phyloP scores from a whole-genome alignment of 2,888 invertebrate genomes.

The Subacronicta megacephala region DNA sequence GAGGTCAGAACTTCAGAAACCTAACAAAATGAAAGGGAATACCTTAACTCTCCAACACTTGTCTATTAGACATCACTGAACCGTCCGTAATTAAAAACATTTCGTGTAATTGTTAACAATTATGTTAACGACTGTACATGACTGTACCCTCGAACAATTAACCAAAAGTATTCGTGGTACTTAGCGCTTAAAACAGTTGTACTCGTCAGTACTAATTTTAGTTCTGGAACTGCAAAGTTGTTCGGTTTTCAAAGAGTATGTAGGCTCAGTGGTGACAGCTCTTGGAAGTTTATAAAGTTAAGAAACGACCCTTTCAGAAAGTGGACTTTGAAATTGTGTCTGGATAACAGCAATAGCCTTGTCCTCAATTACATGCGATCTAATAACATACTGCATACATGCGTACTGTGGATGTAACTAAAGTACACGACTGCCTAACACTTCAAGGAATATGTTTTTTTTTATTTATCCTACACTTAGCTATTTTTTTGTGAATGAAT shows the following conservation, averaged over 20 bases:
- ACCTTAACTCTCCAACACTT: constrained; percentile 31
- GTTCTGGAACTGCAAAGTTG: constrained; percentile 12
- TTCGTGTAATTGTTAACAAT: constrained; percentile 48
- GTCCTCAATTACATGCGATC: too few species aligned
- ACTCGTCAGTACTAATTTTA: constrained; percentile 31
- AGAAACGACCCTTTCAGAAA: too few species aligned
- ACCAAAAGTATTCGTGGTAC: constrained; percentile 32
- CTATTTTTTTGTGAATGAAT: too few species aligned
- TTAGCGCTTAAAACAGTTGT: constrained; percentile 32
- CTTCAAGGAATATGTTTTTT: too few species aligned
- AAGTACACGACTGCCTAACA: too few species aligned
- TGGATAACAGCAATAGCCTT: too few species aligned
- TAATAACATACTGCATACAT: too few species aligned
- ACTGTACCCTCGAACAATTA: constrained; percentile 27
- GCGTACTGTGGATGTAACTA: too few species aligned
- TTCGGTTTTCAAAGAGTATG: not conserved
- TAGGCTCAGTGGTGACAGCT: not conserved
- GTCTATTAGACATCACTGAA: constrained; percentile 37
- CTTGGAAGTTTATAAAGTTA: too few species aligned
- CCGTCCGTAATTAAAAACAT: constrained; percentile 46
- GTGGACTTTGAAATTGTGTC: too few species aligned
- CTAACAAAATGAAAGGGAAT: constrained; percentile 15
- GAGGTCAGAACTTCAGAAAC: not conserved
- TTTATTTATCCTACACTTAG: too few species aligned
- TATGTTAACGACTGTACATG: constrained; percentile 43